Conservation (phyloP, 2,113 vertebrate genomes). For the Dromaius novaehollandiae region DNA sequence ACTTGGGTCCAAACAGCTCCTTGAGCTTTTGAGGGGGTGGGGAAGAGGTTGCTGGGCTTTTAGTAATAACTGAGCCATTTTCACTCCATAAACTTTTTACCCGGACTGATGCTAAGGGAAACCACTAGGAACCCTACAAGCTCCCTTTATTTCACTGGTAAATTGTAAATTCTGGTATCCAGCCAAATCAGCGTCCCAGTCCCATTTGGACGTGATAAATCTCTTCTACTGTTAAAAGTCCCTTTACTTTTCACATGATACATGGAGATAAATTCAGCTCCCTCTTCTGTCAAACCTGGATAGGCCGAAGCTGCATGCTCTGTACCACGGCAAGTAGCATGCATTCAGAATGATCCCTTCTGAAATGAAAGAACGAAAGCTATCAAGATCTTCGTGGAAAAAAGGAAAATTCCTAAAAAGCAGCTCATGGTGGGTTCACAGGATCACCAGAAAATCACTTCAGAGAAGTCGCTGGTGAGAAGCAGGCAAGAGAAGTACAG, state of each 20-base stretch:
- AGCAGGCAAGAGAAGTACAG: background rate
- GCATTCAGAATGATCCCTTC: background rate
- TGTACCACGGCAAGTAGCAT: accelerated
- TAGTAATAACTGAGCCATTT: background rate
- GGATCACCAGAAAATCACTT: background rate
- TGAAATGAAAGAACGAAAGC: background rate
- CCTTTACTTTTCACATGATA: background rate
- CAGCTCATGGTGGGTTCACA: accelerated
- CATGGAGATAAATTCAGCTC: background rate
- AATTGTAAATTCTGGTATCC: background rate
- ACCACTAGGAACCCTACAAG: accelerated
- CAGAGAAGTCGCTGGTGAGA: background rate
- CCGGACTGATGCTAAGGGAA: background rate
- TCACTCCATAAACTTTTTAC: no score
- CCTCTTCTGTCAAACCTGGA: background rate
- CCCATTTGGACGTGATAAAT: background rate
- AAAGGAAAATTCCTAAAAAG: background rate
- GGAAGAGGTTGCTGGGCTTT: background rate
- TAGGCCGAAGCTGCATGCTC: background rate
- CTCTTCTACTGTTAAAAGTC: background rate
- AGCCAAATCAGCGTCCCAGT: background rate
- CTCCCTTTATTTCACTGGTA: background rate
- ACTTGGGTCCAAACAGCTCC: background rate
- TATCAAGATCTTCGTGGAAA: background rate
- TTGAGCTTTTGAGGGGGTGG: background rate